Evolutionary conservation across 1,140 invertebrate genomes (phyloP).

Genomic region (Drosophila neocordata): DNA sequence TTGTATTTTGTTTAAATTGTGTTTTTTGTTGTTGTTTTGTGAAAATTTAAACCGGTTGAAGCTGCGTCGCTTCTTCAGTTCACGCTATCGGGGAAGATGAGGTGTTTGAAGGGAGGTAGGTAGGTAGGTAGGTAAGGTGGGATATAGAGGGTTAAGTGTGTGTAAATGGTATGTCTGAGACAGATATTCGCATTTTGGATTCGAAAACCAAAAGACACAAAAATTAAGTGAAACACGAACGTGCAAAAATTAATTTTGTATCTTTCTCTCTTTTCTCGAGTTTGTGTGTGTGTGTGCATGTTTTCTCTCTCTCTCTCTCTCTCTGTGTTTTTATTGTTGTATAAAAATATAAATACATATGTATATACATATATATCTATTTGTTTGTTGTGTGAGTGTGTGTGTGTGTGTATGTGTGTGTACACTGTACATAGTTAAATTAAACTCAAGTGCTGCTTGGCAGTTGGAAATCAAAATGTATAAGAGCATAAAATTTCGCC

Average conservation of each 20-base stretch:
- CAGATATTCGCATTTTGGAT: conserved; percentile 1
- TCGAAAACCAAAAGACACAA: background rate
- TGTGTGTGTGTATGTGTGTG: background rate
- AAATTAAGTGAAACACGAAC: conserved; percentile 9
- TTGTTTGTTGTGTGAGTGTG: too few relatives aligned
- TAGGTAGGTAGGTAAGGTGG: background rate
- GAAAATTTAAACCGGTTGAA: conserved; percentile 65
- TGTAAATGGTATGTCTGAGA: conserved; percentile 9
- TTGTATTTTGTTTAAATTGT: conserved; percentile 35
- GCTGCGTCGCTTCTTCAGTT: conserved; percentile 59
- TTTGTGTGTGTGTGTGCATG: background rate
- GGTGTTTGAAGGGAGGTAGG: background rate
- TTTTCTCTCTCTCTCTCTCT: background rate
- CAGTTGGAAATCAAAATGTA: conserved; percentile 58
- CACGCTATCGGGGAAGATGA: conserved; percentile 26
- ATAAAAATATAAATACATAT: background rate
- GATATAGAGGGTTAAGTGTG: background rate
- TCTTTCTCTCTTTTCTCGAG: background rate
- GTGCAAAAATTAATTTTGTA: conserved; percentile 4
- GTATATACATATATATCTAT: background rate
- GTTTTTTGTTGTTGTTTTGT: conserved; percentile 37
- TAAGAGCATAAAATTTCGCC: conserved; percentile 46
- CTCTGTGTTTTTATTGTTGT: background rate
- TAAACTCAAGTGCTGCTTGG: conserved; percentile 48
- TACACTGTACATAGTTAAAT: conserved; percentile 34